Base-by-base conservation (phyloP, 2,888 invertebrate genomes). In the Operophtera brumata region DNA sequence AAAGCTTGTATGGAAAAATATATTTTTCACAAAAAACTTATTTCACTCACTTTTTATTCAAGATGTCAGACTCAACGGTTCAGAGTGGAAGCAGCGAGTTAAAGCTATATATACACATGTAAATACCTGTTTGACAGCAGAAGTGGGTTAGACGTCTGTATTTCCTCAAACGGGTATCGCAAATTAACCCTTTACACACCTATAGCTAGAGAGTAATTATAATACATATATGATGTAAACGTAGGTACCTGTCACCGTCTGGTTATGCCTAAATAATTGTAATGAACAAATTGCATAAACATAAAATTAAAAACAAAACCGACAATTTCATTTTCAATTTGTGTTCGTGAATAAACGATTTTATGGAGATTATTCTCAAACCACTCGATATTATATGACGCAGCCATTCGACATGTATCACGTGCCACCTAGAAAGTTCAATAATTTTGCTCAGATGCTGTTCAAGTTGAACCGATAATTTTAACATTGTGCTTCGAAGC, bases 371-470 rank as follows among this genome's bases (percentile, higher is more conserved):
- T 6, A 54, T 54, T 54, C 45, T 45, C 39, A 30, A 45, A 45
- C 26, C 30, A 36, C 13, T 41, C 36, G 48, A 34, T 34, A 34
- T 34, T 20, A 25, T n/a, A 9, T 11, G 13, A 20, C 14, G 11
- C 10, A 44, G 30, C 32, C 34, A n/a, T 44, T 32, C 30, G 43
- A 44, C 13, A 44, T 30, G 13, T 57, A 50, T 48, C 12, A 14
- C 45, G 30, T 3, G 25, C 36, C 47, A 32, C 26, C 34, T 12
- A 40, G 51, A 30, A 51, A 43, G 39, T 43, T 43, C 45, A 45
- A 59, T 59, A 57, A 57, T 50, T 61, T 58, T 39, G 26, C 42
- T 47, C 35, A 53, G 55, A 52, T 53, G 47, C 52, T 59, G 43
- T 14, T 57, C 42, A 51, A 53, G 37, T 47, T 39, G 50, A 35